These are phyloP conservation scores for Eucriotettix oculatus DNA, from an alignment of 2,888 invertebrate species.

Conservation along the genomic window DNA sequence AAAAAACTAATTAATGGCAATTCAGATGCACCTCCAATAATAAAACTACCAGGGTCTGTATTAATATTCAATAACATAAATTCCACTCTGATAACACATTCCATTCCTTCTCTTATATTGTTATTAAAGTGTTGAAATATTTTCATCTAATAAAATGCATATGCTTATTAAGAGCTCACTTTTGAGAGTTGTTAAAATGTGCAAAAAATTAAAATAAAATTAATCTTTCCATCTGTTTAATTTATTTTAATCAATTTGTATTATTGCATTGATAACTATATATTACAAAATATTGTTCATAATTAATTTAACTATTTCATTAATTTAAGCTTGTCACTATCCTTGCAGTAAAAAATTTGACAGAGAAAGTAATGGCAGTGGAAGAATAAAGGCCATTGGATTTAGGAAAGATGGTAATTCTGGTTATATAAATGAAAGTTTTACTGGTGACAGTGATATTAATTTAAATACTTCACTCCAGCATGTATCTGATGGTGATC, in stretches of 20 bases:
- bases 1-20: conserved; percentile 6
- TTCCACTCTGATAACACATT: neutral
- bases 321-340: no score
- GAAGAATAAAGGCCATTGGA: conserved; percentile 7
- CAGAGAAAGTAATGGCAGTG: conserved; percentile 4
- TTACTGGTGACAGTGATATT: conserved; percentile 8
- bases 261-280: no score
- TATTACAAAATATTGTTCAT: no score
- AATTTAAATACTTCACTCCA: conserved; percentile 10
- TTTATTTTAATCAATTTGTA: no score
- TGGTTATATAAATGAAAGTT: conserved; percentile 11
- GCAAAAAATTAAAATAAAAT: no score
- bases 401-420: conserved; percentile 9
- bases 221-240: no score
- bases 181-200: no score
- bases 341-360: conserved; percentile 8
- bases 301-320: no score
- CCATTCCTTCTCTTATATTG: neutral
- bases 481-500: conserved; percentile 5
- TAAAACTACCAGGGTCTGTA: no score
- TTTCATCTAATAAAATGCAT: no score
- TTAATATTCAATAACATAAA: no score
- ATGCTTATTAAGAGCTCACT: no score
- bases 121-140: neutral
- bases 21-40: conserved; percentile 4